A percentile compares a stretch with the other conserved stretches of the same genome.
Conservation (phyloP, 2,113 vertebrate genomes). For the Oriolus oriolus region DNA sequence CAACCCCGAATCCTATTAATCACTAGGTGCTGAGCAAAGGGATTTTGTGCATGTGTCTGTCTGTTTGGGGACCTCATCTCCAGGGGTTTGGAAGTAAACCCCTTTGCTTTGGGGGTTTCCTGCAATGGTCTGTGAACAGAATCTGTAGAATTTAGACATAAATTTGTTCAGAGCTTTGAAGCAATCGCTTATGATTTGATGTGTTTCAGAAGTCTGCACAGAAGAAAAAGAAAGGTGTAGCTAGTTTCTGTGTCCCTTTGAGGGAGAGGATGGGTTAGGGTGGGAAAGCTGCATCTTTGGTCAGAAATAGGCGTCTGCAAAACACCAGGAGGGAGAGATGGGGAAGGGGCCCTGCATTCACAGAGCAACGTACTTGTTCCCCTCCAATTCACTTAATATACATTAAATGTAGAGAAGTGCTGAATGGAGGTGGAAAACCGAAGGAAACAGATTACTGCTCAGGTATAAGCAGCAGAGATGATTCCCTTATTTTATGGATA, state of each 20-base stretch:
- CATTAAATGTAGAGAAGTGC: not conserved
- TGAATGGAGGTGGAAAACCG: not conserved
- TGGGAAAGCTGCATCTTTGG: not conserved
- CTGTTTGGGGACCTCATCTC: not conserved
- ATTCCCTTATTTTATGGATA: not conserved
- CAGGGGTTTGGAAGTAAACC: not conserved
- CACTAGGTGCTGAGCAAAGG: not conserved
- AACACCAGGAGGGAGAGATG: not conserved
- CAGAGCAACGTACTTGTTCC: not conserved
- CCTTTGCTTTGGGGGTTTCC: not conserved
- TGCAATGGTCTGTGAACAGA: not conserved
- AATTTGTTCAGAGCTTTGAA: not conserved
- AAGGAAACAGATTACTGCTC: not conserved
- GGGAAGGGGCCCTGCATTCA: not conserved
- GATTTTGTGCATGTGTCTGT: not conserved
- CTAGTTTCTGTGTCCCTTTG: not conserved
- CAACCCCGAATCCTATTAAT: not conserved
- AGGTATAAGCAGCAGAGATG: not conserved
- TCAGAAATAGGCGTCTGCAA: not conserved
- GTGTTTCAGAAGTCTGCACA: not conserved
- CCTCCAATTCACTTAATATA: not conserved
- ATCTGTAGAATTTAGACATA: not conserved
- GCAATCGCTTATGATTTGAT: not conserved
- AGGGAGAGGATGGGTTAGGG: not conserved
- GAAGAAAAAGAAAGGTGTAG: not conserved